Conservation (phyloP, 2,888 invertebrate species). For the Dasysyrphus tricinctus region DNA sequence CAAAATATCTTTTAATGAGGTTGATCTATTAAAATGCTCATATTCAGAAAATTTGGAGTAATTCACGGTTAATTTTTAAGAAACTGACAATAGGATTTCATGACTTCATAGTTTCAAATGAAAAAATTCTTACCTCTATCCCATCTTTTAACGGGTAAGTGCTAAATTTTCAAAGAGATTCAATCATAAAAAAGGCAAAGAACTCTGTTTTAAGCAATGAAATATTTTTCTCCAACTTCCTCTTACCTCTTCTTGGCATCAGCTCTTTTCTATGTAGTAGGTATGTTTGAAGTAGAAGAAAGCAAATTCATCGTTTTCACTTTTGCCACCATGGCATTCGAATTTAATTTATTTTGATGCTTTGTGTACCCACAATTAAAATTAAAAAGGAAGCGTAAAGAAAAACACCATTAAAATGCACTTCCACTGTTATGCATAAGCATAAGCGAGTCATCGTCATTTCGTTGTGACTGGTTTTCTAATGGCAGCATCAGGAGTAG, state of each 20-base stretch:
- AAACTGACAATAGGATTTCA: neutral
- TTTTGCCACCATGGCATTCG: slow-evolving; percentile 23
- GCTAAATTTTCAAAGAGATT: slow-evolving; percentile 1
- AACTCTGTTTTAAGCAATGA: neutral
- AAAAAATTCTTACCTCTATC: neutral
- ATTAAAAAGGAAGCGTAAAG: slow-evolving; percentile 55
- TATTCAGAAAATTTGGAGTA: too few relatives aligned
- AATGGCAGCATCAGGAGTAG: slow-evolving; percentile 11
- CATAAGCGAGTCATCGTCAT: slow-evolving; percentile 47
- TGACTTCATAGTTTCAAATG: neutral
- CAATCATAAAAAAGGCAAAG: slow-evolving; percentile 5
- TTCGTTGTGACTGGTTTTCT: slow-evolving; percentile 18
- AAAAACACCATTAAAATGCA: slow-evolving; percentile 73
- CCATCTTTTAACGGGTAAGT: neutral
- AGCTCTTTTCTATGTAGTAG: neutral
- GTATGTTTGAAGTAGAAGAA: slow-evolving; percentile 8
- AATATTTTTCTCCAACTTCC: neutral
- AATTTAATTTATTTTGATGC: slow-evolving; percentile 63
- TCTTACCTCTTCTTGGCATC: neutral
- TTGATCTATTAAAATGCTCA: too few relatives aligned
- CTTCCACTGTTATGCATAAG: slow-evolving; percentile 66
- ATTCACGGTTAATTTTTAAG: too few relatives aligned
- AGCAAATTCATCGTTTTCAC: slow-evolving; percentile 8
- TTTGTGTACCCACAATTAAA: slow-evolving; percentile 67
- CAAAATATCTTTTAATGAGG: too few relatives aligned